Base-by-base conservation (phyloP, 2,888 invertebrate genomes). In the Scaptomyza caliginosa region DNA sequence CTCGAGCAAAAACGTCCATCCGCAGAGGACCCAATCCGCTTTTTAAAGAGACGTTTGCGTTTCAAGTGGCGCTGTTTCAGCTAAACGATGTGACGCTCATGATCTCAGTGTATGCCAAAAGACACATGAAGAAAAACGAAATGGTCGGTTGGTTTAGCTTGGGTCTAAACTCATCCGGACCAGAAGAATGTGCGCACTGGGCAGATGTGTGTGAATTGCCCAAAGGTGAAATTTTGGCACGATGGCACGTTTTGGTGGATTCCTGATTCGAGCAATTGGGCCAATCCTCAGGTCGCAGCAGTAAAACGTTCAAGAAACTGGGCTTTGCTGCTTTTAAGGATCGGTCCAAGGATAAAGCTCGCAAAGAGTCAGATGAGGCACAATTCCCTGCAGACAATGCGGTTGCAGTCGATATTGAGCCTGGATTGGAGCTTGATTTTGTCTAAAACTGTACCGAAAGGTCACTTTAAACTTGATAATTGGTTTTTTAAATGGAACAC, bases 131-230 rank as follows among this genome's bases (percentile, higher is more conserved):
- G 90, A 95, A 97, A 77, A 97, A 98, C 89, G 98, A 98, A 91
- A 97, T 98, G 96, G 96, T 98, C 77, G 98, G 98, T 65, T 98
- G 98, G 98, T 97, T 98, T 92, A 96, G 97, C 66, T 92, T 98
- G 59, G 98, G 98, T 5, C 93, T 96, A 90, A 97, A 96, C 92
- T 96, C 97, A 78, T 97, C 97, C 56, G 97, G 98, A 19, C 95
- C 97, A 52, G 98, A 98, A 89, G 97, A 98, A 91, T 93, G 96
- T 56, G 94, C 96, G 19, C 98, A 98, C 91, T 98, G 98, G 98
- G 95, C 95, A 91, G 98, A 98, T 88, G 96, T 98, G 94, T 94
- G 97, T 77, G 96, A 97, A 88, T 94, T 95, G 63, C 94, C 95
- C 26, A 96, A 95, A 77, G 96, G 97, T 24, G 96, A 97, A 88